phyloP scores from a whole-genome alignment of 2,888 invertebrate species.

The Idaea biselata region DNA sequence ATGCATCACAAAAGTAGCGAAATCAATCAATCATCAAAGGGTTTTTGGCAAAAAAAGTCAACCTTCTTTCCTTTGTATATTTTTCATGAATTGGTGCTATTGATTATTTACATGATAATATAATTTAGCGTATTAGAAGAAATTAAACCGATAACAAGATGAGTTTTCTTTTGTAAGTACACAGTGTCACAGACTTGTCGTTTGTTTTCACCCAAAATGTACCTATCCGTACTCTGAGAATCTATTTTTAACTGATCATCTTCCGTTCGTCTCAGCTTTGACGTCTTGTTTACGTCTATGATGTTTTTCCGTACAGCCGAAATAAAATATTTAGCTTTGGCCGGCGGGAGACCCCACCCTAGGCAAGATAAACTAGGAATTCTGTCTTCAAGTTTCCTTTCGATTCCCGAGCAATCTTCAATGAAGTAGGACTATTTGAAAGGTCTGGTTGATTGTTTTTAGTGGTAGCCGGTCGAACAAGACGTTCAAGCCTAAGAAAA shows the following conservation, averaged over 20 bases:
- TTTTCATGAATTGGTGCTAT: conserved; percentile 63
- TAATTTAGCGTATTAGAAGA: conserved; percentile 35
- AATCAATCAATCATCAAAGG: conserved; percentile 30
- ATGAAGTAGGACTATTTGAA: background rate
- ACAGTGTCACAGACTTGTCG: conserved; percentile 13
- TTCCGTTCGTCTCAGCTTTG: conserved; percentile 44
- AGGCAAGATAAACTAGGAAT: background rate
- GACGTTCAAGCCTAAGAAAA: conserved; percentile 99
- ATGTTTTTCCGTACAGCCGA: conserved; percentile 34
- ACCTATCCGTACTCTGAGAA: conserved; percentile 15
- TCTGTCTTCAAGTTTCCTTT: background rate
- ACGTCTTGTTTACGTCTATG: conserved; percentile 65
- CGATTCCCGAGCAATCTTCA: background rate
- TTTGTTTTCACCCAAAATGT: conserved; percentile 21
- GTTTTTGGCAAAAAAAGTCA: conserved; percentile 31
- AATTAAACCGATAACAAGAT: conserved; percentile 55
- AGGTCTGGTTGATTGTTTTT: conserved; percentile 19
- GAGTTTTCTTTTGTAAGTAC: conserved; percentile 85
- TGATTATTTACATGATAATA: conserved; percentile 33
- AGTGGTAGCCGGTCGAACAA: conserved; percentile 95
- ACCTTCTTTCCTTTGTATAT: conserved; percentile 21
- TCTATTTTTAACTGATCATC: conserved; percentile 64
- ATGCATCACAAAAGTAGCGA: conserved; percentile 7
- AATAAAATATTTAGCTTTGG: conserved; percentile 23
- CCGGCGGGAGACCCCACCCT: conserved; percentile 6